Evolutionary conservation across 2,888 invertebrate genomes (phyloP).

Genomic region (Mythimna lalbum): DNA sequence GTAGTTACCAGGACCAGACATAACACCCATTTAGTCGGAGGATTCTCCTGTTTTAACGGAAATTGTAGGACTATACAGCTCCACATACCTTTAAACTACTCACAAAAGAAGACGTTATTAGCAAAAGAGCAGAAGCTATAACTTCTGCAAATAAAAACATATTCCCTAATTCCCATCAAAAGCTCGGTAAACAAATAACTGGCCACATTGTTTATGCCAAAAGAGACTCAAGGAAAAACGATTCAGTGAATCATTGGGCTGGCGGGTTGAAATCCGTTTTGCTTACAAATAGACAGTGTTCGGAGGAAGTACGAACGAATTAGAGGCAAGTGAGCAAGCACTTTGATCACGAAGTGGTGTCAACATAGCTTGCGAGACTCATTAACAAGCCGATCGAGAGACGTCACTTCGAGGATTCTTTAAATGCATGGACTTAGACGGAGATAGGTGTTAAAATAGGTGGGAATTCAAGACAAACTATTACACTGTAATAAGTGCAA

Average conservation of each 20-base stretch:
- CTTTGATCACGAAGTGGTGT: slow-evolving; percentile 86
- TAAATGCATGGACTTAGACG: slow-evolving; percentile 31
- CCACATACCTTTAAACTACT: background rate
- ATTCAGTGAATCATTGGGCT: slow-evolving; percentile 62
- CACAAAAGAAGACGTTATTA: background rate
- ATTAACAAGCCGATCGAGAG: slow-evolving; percentile 85
- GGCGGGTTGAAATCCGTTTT: slow-evolving; percentile 62
- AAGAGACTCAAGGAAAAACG: slow-evolving; percentile 58
- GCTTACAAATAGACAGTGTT: slow-evolving; percentile 80
- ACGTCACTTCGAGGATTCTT: slow-evolving; percentile 68
- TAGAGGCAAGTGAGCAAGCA: slow-evolving; percentile 61
- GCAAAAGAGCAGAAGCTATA: background rate
- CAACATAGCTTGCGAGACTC: slow-evolving; percentile 83
- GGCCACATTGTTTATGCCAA: slow-evolving; percentile 57
- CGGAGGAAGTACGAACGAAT: slow-evolving; percentile 68
- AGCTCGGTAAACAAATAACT: slow-evolving; percentile 54
- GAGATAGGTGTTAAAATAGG: slow-evolving; percentile 35
- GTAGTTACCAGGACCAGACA: no score
- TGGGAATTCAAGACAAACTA: slow-evolving; percentile 10
- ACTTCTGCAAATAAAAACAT: slow-evolving; percentile 2
- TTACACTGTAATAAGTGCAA: background rate
- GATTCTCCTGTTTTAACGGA: background rate
- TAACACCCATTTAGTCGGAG: no score
- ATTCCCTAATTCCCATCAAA: slow-evolving; percentile 31
- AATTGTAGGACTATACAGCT: background rate